These are phyloP conservation scores for Agrotis ipsilon DNA, from an alignment of 2,888 invertebrate species.

Conservation along the genomic window DNA sequence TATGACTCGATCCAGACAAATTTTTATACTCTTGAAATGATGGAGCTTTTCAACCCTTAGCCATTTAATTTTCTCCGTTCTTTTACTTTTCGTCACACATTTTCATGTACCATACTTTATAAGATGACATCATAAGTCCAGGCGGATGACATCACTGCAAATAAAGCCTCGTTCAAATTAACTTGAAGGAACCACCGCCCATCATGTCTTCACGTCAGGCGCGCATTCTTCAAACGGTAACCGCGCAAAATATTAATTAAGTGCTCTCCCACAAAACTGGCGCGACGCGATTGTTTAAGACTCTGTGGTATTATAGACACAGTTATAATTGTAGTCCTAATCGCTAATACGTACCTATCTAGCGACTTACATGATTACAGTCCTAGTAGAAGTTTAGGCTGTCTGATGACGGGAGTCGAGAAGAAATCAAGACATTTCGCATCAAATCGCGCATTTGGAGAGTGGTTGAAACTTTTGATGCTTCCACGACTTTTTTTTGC, in stretches of 20 bases:
- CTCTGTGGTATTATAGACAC: neutral
- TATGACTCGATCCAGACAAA: too few relatives aligned
- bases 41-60: neutral
- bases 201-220: conserved; percentile 61
- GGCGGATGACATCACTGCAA: conserved; percentile 48
- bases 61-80: neutral
- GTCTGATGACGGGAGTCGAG: too few relatives aligned
- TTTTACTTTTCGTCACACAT: neutral
- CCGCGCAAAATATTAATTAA: conserved; percentile 54
- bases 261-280: conserved; percentile 3
- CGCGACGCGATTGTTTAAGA: neutral
- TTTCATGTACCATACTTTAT: neutral
- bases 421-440: too few relatives aligned
- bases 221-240: conserved; percentile 66
- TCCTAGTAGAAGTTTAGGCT: neutral
- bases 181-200: conserved; percentile 35
- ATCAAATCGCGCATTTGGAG: too few relatives aligned
- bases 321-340: too few relatives aligned
- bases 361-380: neutral
- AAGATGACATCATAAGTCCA: conserved; percentile 28
- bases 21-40: too few relatives aligned
- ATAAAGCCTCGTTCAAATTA: conserved; percentile 53
- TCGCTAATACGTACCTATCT: too few relatives aligned
- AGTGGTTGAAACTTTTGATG: too few relatives aligned
- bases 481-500: too few relatives aligned